phyloP scores from a whole-genome alignment of 2,113 vertebrate species.

The Serilophus lunatus region DNA sequence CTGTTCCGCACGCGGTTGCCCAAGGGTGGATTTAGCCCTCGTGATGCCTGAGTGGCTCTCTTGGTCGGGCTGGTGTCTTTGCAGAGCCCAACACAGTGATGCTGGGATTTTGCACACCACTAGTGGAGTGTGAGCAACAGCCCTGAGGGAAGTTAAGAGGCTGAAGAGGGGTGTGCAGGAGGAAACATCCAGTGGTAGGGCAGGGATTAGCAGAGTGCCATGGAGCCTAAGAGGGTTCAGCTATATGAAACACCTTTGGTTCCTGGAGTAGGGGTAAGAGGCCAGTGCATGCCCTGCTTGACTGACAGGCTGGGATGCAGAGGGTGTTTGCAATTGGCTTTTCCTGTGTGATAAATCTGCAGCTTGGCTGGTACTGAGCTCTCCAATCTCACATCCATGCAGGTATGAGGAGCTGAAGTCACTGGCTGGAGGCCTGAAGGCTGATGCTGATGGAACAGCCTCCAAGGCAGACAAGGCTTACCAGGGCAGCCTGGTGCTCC shows the following conservation, averaged over 20 bases:
- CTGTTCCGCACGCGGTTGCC: not conserved
- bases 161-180: not conserved
- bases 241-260: not conserved
- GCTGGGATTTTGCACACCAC: not conserved
- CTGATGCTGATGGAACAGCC: slow-evolving; percentile 37
- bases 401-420: slow-evolving; percentile 65
- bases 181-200: not conserved
- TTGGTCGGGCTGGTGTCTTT: not conserved
- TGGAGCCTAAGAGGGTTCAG: not conserved
- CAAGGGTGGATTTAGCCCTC: not conserved
- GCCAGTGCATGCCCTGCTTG: not conserved
- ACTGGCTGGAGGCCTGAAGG: slow-evolving; percentile 47
- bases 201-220: not conserved
- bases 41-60: not conserved
- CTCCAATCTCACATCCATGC: not conserved
- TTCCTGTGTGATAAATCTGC: not conserved
- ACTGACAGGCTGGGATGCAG: not conserved
- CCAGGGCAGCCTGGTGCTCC: slow-evolving; percentile 61
- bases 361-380: not conserved
- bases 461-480: slow-evolving; percentile 54
- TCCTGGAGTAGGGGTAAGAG: not conserved
- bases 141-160: not conserved
- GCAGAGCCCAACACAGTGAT: rapidly evolving
- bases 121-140: not conserved
- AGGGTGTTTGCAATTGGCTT: not conserved